Base-by-base conservation (phyloP, 2,797 vertebrate species). In the Anguilla pacifica region DNA sequence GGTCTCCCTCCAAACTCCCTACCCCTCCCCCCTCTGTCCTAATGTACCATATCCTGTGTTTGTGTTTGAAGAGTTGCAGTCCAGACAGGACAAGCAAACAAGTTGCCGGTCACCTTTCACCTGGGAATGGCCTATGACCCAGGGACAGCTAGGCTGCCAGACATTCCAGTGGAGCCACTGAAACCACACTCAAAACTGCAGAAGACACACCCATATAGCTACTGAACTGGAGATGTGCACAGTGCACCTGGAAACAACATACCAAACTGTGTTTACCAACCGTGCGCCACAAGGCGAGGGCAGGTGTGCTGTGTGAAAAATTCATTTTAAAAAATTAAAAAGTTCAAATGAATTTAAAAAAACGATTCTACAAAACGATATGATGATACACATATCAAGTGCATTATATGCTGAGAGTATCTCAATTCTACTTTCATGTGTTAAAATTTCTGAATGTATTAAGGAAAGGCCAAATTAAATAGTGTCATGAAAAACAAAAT, bases 31-130 rank as follows among this genome's bases (percentile, higher is more conserved):
- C 83, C 70, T 28, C 7, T 28, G 6, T 22, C 81, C 10, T 11
- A 39, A 81, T 57, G 35, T 11, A 61, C 72, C 46, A 82, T 83
- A 90, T 88, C 85, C 87, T 83, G 59, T 86, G 83, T 87, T 87
- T 89, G 86, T 85, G 89, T 91, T 82, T 86, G 70, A 46, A 87
- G 67, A 85, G 17, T 39, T 57, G 46, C 28, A 39, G 67, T 86
- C 61, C 85, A 84, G 39, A 87, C 67, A 85, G 67, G 72, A 51
- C 46, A 82, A 87, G 81, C 55, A 55, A 57, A 31, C 74, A 43
- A 43, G 17, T 5, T 28, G 1, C 13, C 53, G 25, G 2, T 72
- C 67, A 72, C 85, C 85, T 86, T 86, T 86, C 85, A 86, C 85
- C 85, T 31, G 85, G 28, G 43, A 86, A 35, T 51, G 46, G 67